Conservation (phyloP, 1,140 invertebrate species). For the Aphelenchoides besseyi region DNA sequence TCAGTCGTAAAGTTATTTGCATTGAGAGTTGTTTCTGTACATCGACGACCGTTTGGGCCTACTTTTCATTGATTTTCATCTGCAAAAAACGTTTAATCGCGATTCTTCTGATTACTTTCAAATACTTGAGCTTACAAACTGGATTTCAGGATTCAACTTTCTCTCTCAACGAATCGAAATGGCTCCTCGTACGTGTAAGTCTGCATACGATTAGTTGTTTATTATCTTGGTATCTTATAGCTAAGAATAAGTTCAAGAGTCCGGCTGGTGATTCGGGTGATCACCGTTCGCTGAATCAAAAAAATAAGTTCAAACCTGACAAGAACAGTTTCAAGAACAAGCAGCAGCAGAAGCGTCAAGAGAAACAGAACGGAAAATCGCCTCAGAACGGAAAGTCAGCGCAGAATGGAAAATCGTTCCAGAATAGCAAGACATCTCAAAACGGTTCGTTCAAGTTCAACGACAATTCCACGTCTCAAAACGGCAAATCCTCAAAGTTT, state of each 20-base stretch:
- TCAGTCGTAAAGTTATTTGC: no score
- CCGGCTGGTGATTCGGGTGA: not conserved
- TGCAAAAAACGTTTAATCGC: no score
- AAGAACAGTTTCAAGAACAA: not conserved
- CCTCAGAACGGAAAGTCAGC: not conserved
- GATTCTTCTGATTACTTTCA: no score
- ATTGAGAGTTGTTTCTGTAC: no score
- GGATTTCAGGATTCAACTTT: no score
- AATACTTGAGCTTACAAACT: no score
- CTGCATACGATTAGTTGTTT: not conserved
- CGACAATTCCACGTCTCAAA: no score
- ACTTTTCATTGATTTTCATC: no score
- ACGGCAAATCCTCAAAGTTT: not conserved
- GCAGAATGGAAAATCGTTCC: not conserved
- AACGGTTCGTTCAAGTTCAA: no score
- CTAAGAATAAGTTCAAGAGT: not conserved
- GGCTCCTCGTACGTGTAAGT: not conserved
- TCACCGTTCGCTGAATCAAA: no score
- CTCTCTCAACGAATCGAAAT: not conserved
- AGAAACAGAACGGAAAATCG: not conserved
- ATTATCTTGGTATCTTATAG: not conserved
- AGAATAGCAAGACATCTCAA: no score
- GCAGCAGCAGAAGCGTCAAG: not conserved
- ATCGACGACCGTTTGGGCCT: no score
- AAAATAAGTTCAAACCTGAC: not conserved